A percentile compares a stretch with the other conserved stretches of the same genome.
These are phyloP conservation scores for Irena cyanogastra DNA, from an alignment of 2,113 vertebrate genomes.

Conservation along the genomic window DNA sequence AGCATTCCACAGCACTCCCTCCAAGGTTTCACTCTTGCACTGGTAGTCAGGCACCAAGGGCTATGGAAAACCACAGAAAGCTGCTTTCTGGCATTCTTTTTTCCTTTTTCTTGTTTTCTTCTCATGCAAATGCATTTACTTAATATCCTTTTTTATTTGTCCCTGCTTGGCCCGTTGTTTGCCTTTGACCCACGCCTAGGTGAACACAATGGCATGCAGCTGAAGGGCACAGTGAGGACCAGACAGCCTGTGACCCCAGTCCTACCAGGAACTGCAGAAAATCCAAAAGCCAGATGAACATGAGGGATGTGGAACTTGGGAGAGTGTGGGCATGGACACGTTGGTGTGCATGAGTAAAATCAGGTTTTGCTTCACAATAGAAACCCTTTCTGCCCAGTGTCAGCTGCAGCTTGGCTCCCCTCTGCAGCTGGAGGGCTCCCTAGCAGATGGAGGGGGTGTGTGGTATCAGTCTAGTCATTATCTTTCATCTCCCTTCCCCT, in stretches of 20 bases:
- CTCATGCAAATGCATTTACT: background rate
- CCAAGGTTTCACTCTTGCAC: background rate
- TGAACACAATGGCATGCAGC: accelerated
- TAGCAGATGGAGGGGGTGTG: background rate
- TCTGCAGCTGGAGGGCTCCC: background rate
- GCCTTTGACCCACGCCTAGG: background rate
- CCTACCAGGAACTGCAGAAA: background rate
- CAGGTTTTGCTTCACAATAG: background rate
- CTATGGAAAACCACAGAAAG: background rate
- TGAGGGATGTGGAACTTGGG: background rate
- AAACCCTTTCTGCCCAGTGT: background rate
- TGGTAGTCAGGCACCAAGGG: accelerated
- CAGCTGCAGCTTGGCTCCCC: background rate
- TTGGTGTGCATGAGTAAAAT: background rate
- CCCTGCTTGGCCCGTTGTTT: background rate
- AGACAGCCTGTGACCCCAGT: background rate
- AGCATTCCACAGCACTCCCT: background rate
- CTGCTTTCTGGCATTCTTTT: background rate
- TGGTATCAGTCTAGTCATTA: background rate
- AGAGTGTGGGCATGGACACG: accelerated
- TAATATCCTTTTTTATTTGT: background rate
- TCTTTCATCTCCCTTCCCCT: background rate
- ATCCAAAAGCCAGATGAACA: background rate
- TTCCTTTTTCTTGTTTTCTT: background rate
- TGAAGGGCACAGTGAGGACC: background rate